Evolutionary conservation across 2,113 vertebrate genomes (phyloP).

Genomic region (Aythya baeri): DNA sequence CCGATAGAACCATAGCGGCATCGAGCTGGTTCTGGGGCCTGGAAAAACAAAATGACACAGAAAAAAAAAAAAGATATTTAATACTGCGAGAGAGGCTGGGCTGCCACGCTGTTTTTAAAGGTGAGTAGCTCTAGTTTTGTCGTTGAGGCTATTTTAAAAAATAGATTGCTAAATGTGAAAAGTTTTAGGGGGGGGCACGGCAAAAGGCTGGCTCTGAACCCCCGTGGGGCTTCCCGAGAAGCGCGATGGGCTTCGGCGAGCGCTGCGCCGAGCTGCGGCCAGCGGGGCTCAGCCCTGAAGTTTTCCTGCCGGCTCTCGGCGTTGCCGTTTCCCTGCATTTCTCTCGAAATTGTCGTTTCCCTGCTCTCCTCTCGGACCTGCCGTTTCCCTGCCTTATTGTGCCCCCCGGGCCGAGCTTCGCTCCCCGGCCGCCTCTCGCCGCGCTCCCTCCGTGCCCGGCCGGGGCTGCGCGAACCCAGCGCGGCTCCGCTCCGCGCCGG

Average conservation of each 20-base stretch:
- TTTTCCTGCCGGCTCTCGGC: background rate
- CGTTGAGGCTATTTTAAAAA: background rate
- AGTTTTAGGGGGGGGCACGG: background rate
- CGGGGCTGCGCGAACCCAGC: background rate
- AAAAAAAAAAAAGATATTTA: background rate
- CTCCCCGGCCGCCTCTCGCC: no score
- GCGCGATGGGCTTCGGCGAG: background rate
- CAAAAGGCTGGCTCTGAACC: background rate
- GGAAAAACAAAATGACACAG: conserved; percentile 79
- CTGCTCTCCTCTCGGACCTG: no score
- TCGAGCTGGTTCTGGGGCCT: conserved; percentile 93
- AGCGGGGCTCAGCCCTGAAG: background rate
- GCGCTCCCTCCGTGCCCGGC: background rate
- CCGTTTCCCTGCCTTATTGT: no score
- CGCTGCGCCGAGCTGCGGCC: background rate
- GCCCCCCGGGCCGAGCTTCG: no score
- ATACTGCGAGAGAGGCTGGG: conserved; percentile 9
- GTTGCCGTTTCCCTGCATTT: no score
- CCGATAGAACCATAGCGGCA: conserved; percentile 87
- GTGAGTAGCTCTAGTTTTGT: background rate
- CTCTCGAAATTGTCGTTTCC: no score
- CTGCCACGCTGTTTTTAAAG: background rate
- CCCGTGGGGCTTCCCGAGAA: no score
- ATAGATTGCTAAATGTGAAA: conserved; percentile 5
- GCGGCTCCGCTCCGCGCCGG: background rate